These are phyloP conservation scores for Pollicipes pollicipes DNA, from an alignment of 1,140 invertebrate genomes.

Conservation along the genomic window DNA sequence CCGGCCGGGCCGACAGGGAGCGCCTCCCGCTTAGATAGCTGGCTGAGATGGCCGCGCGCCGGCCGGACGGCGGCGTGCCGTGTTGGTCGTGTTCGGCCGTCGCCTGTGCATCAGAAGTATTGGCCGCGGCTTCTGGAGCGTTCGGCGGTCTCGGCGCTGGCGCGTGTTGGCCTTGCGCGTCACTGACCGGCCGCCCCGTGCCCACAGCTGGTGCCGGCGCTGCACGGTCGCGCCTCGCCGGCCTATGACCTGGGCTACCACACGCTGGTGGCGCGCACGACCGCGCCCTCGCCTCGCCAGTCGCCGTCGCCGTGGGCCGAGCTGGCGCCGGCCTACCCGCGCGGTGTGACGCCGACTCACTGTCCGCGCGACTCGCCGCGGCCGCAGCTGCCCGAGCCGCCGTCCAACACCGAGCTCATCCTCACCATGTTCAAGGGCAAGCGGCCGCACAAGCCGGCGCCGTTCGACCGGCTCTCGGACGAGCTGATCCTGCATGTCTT, in stretches of 20 bases:
- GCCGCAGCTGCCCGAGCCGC: slow-evolving; percentile 17
- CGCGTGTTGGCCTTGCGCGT: slow-evolving; percentile 12
- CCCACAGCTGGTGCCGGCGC: slow-evolving; percentile 13
- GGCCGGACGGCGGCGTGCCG: too few relatives aligned
- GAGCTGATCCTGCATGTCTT: slow-evolving; percentile 43
- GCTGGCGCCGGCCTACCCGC: slow-evolving; percentile 14
- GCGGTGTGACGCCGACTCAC: slow-evolving; percentile 14
- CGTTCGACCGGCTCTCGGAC: slow-evolving; percentile 33
- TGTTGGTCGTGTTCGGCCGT: too few relatives aligned
- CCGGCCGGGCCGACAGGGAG: slow-evolving; percentile 13
- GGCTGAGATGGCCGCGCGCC: too few relatives aligned
- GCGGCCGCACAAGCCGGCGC: slow-evolving; percentile 20
- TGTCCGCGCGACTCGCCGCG: slow-evolving; percentile 17
- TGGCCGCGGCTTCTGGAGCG: slow-evolving; percentile 9
- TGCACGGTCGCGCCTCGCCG: slow-evolving; percentile 15
- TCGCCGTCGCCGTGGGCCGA: slow-evolving; percentile 17
- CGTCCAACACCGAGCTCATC: slow-evolving; percentile 17
- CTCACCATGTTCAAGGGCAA: slow-evolving; percentile 22
- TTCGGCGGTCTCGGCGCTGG: slow-evolving; percentile 11
- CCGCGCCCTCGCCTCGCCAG: slow-evolving; percentile 20
- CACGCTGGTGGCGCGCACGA: slow-evolving; percentile 42
- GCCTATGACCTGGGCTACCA: slow-evolving; percentile 50
- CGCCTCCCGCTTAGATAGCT: too few relatives aligned
- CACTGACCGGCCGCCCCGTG: too few relatives aligned
- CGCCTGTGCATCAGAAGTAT: too few relatives aligned